phyloP scores from a whole-genome alignment of 1,140 invertebrate species.

The Drosophila sproati region DNA sequence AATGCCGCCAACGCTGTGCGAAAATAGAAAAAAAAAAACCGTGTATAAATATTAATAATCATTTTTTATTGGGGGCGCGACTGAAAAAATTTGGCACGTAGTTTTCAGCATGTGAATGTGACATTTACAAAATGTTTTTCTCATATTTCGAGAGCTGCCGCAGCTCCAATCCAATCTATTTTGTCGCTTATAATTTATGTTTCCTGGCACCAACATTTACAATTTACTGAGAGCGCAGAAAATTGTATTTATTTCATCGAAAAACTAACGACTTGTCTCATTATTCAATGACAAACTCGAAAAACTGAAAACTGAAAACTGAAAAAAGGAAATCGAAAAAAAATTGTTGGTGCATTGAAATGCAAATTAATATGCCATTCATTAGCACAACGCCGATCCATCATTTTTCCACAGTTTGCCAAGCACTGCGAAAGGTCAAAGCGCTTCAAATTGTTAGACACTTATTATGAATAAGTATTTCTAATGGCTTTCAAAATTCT shows the following conservation, averaged over 20 bases:
- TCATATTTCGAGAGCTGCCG: slow-evolving; percentile 41
- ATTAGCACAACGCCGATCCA: slow-evolving; percentile 57
- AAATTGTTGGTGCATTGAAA: slow-evolving; percentile 49
- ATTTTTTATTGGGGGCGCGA: slow-evolving; percentile 47
- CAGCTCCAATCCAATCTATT: slow-evolving; percentile 39
- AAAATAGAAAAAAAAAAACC: slow-evolving; percentile 1
- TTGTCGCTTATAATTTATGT: slow-evolving; percentile 52
- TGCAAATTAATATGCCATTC: slow-evolving; percentile 75
- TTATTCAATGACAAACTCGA: slow-evolving; percentile 61
- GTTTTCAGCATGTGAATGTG: slow-evolving; percentile 57
- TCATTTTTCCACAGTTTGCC: slow-evolving; percentile 57
- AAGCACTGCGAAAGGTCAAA: slow-evolving; percentile 58
- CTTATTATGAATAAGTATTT: slow-evolving; percentile 30
- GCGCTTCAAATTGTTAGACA: slow-evolving; percentile 39
- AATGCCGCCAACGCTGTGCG: slow-evolving; percentile 40
- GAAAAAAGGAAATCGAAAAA: slow-evolving; percentile 20
- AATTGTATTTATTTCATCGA: slow-evolving; percentile 24
- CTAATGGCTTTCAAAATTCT: slow-evolving; percentile 27
- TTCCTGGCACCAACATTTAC: slow-evolving; percentile 37
- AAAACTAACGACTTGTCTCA: slow-evolving; percentile 46
- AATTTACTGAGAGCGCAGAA: slow-evolving; percentile 7
- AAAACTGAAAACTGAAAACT: slow-evolving; percentile 30
- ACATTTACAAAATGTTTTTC: slow-evolving; percentile 58
- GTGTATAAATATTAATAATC: slow-evolving; percentile 47
- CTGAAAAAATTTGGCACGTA: slow-evolving; percentile 50